Evolutionary conservation across 2,113 vertebrate genomes (phyloP), one percentile per base, ranked within the genome.

Genomic region (Podarcis raffonei): DNA sequence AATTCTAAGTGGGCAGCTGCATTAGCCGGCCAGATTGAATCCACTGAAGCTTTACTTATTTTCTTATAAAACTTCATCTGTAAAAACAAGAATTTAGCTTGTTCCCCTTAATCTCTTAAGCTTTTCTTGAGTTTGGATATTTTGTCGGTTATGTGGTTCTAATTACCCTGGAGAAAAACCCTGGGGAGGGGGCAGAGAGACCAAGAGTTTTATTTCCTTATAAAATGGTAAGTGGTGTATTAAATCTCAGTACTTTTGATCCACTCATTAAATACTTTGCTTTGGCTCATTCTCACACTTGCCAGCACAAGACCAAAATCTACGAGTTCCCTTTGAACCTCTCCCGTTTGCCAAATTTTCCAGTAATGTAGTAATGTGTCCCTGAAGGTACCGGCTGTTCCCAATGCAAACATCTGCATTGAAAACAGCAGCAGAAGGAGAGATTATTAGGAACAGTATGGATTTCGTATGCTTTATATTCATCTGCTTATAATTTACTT

Each of bases 241-340:
- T 88, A 90, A 68, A 92, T 92, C 48, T 88, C 90, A 93, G 90
- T 90, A 66, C 18, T 87, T 94, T 95, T 94, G 71, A 90, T 94
- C 90, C 71, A 65, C 68, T 93, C 91, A 85, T 81, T 94, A 69
- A 80, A 87, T 20, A 27, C 27, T 90, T 94, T 95, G 80, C 93
- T 93, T 94, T 94, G 86, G 71, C 62, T 71, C 91, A 90, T 89
- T 92, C 59, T 93, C 84, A 42, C 75, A 71, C 48, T 94, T 94
- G 88, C 91, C 91, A 94, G 57, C 4, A 87, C 30, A 93, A 89
- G 92, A 89, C 30, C 81, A 90, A 94, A 93, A 90, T 92, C 89
- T 91, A 39, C 71, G 90, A 90, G 66, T 89, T 92, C 92, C 48
- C 53, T 12, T 86, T 74, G 87, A 86, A 95, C 30, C 65, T 83